Evolutionary conservation across 2,113 vertebrate species (phyloP), one percentile per base, ranked within the genome.

Genomic region (Oxygymnocypris stewartii): DNA sequence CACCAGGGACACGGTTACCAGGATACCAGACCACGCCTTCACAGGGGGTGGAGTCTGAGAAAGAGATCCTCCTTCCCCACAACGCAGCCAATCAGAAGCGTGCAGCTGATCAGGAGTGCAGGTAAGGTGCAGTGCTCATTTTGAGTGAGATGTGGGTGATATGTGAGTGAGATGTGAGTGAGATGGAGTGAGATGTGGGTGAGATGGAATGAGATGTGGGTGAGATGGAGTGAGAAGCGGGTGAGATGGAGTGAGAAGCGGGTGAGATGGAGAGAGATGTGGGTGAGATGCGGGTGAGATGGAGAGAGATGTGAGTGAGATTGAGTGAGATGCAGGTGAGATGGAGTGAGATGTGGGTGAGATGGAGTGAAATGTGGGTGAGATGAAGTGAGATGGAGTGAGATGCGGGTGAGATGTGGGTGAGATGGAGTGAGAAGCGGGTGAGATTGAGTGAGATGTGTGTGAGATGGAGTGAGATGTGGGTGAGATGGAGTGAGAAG

Each of bases 21-120:
- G 97, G 96, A 79, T 97, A 98, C 91, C 91, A 81, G 94, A 94
- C 82, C 88, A 95, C 0, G 93, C 94, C 0, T 94, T 96, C 65
- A 94, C 96, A 93, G 92, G 88, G 91, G 95, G 88, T 92, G 97
- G 87, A 96, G 96, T 0, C 96, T 97, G 89, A 97, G 1, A 94
- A 96, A 95, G 97, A 97, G 91, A 96, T 96, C 0, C 95, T 94
- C 0, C 89, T 95, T 0, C 96, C 96, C 31, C 95, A 97, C 0
- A 90, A 94, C 7, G 75, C 94, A 6, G 84, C 94, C 0, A 92
- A 90, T 83, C 94, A 96, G 91, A 95, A 95, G 86, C 93, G 93
- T 92, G 96, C 93, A 61, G 97, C 97, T 89, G 95, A 93, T 81
- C 94, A 95, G 90, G 97, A 98, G 93, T 96, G 94, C 95, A 97